phyloP scores from a whole-genome alignment of 2,113 vertebrate genomes.

The Hirundichthys speculiger region DNA sequence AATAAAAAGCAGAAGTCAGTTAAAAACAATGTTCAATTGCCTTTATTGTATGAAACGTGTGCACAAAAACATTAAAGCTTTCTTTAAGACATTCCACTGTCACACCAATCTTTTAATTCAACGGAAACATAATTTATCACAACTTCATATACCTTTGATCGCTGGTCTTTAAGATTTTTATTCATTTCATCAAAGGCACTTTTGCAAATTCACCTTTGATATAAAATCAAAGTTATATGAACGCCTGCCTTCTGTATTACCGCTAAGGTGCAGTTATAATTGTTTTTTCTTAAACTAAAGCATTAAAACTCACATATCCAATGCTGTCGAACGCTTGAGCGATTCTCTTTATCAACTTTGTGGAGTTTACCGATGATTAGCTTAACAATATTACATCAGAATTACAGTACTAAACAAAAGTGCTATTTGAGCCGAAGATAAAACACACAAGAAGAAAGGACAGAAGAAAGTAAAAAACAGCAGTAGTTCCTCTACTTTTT shows the following conservation, averaged over 20 bases:
- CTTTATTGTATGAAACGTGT: constrained; percentile 26
- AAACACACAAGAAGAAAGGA: not conserved
- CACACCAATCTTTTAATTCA: not conserved
- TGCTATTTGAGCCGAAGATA: not conserved
- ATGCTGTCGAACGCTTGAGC: too few species aligned
- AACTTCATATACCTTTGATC: not conserved
- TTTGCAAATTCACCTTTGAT: not conserved
- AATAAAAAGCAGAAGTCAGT: not conserved
- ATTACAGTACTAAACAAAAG: not conserved
- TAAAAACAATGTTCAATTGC: not conserved
- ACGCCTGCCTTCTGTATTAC: too few species aligned
- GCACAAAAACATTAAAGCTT: constrained; percentile 25
- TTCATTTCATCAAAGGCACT: constrained; percentile 43
- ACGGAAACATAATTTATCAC: not conserved
- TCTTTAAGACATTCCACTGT: constrained; percentile 7
- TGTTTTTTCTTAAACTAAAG: not conserved
- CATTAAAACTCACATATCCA: not conserved
- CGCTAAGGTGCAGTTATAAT: too few species aligned
- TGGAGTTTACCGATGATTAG: not conserved
- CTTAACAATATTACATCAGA: not conserved
- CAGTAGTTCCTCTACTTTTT: constrained; percentile 17
- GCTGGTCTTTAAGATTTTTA: not conserved
- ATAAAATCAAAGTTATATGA: not conserved
- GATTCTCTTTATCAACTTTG: not conserved
- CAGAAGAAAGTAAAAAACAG: not conserved